Base-by-base conservation (phyloP, 2,113 vertebrate genomes). In the Pteropus alecto region DNA sequence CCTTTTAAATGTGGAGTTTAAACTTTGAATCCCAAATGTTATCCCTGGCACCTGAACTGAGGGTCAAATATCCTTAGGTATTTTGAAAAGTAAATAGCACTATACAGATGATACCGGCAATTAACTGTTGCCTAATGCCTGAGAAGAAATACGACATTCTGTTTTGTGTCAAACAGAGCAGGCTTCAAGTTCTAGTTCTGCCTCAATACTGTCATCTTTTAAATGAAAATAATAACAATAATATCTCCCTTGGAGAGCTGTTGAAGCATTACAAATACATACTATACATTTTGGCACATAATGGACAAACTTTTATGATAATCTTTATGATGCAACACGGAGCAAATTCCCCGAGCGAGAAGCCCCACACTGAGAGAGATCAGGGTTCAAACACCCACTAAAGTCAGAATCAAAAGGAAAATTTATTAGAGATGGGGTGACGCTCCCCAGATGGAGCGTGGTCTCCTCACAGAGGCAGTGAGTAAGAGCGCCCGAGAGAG, bases 1-100 rank as follows among this genome's bases (percentile, higher is more conserved):
- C 46, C 16, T 96, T 95, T 95, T 87, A 93, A 87, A 84, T 43
- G 35, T 86, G n/a, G 43, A 93, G 51, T 95, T 97, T 87, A 93
- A 95, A 97, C 78, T 92, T 92, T 95, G 83, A 92, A 90, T 95
- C 35, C 28, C 61, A 95, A 91, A 51, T 91, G 48, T 91, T 94
- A 84, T 93, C 58, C 56, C 56, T 92, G 68, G 24, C 56, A 96
- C 30, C 51, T 90, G 78, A 92, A 97, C 35, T 83, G 93, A 33
- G 30, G 68, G 58, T 94, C 83, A 91, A 95, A 96, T 86, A 92
- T 93, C 58, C 43, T 96, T 95, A 91, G 78, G 76, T 51, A 74
- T 48, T 91, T 94, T 96, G 65, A 90, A 92, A 97, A 97, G 77
- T 85, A 95, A 96, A 96, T 77, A 94, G 38, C 54, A 79, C 54